A percentile compares a stretch with the other conserved stretches of the same genome.
phyloP scores from a whole-genome alignment of 2,113 vertebrate genomes.

The Pteropus alecto region DNA sequence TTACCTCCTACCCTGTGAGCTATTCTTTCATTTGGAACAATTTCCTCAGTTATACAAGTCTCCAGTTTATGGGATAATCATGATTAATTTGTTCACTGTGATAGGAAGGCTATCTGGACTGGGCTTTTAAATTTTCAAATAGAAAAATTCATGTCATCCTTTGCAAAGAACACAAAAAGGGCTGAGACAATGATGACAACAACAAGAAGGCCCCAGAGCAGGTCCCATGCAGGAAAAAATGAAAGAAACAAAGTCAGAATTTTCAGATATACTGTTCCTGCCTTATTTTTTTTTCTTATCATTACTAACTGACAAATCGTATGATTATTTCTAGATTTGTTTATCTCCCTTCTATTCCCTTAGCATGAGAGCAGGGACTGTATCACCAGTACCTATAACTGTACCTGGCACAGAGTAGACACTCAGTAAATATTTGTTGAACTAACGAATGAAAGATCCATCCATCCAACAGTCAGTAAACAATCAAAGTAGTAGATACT shows the following conservation, averaged over 20 bases:
- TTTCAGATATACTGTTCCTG: not conserved
- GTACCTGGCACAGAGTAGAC: not conserved
- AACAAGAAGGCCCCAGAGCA: not conserved
- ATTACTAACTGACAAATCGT: not conserved
- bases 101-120: not conserved
- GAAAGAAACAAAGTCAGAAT: not conserved
- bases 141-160: not conserved
- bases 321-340: not conserved
- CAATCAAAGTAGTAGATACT: not conserved
- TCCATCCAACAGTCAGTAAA: not conserved
- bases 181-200: not conserved
- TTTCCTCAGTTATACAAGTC: conserved; percentile 76
- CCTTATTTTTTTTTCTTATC: not conserved
- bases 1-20: conserved; percentile 81
- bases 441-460: not conserved
- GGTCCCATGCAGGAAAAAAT: not conserved
- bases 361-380: not conserved
- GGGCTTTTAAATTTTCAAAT: not conserved
- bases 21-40: conserved; percentile 78
- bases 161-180: not conserved
- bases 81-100: conserved; percentile 39
- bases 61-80: conserved; percentile 52
- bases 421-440: not conserved
- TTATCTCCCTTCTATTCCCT: not conserved
- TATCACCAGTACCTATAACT: not conserved